Evolutionary conservation across 2,888 invertebrate species (phyloP).

Genomic region (Caenorhabditis macrosperma): DNA sequence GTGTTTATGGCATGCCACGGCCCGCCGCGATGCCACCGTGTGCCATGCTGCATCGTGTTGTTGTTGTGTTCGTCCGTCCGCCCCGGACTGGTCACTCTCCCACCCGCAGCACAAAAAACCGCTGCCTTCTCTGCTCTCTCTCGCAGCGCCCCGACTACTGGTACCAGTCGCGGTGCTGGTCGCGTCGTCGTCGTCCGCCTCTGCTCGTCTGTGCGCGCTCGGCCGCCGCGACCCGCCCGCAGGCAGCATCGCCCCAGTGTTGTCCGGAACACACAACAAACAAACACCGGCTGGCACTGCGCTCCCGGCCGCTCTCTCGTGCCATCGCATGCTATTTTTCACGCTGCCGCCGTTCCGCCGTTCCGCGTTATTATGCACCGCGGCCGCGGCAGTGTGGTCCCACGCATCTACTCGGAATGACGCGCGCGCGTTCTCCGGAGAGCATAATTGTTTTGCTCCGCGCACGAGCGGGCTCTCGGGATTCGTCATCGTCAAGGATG

Average conservation of each 20-base stretch:
- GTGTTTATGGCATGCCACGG: conserved; percentile 15
- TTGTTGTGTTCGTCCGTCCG: conserved; percentile 26
- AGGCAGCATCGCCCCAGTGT: conserved; percentile 3
- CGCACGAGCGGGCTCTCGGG: not conserved
- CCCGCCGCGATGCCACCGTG: conserved; percentile 30
- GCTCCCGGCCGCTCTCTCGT: conserved; percentile 9
- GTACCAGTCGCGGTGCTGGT: conserved; percentile 35
- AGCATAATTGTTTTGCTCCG: conserved; percentile 41
- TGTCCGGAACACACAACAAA: conserved; percentile 37
- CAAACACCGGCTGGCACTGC: conserved; percentile 61
- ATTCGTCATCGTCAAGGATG: conserved; percentile 26
- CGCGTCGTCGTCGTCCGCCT: conserved; percentile 2
- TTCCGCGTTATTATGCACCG: conserved; percentile 15
- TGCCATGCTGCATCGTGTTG: conserved; percentile 20
- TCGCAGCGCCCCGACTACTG: conserved; percentile 23
- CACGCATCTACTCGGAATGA: conserved; percentile 7
- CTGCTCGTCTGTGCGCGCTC: conserved; percentile 11
- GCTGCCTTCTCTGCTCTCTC: conserved; percentile 21
- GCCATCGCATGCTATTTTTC: conserved; percentile 1
- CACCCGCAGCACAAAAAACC: conserved; percentile 17
- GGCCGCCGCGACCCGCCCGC: conserved; percentile 11
- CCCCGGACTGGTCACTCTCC: conserved; percentile 39
- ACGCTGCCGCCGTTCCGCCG: conserved; percentile 15
- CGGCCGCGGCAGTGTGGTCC: not conserved
- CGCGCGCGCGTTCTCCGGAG: conserved; percentile 13